Evolutionary conservation across 1,140 invertebrate species (phyloP), one percentile per base, ranked within the genome.

Genomic region (Harlomillsia oculata): DNA sequence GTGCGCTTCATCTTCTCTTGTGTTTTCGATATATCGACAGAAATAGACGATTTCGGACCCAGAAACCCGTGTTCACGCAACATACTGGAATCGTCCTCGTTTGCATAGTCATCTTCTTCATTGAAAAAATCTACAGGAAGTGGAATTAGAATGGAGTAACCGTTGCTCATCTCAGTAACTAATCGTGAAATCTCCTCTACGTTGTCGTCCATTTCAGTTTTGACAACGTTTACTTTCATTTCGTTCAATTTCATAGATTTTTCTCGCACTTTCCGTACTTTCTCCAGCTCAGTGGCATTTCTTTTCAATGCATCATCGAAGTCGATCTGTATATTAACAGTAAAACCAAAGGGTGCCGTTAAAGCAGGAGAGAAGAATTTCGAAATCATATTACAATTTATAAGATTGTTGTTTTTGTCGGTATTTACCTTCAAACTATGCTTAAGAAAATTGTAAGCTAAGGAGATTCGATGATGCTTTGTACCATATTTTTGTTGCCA

Each of bases 401-500:
- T 20, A 41, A 9, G 9, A 9, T 44, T 16, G 44, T 13, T 28
- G 14, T 29, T 29, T 29, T 1, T 2, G 3, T 6, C 8, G 14
- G 1, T 4, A 43, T n/a, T 48, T 65, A 77, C 72, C 66, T 74
- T 74, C 68, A 77, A 73, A 54, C 72, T 76, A 20, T 71, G 69
- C 59, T 72, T 72, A 0, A 80, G 66, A 62, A 72, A 79, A 20
- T 75, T 72, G 57, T 73, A 75, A 14, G 70, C 76, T 30, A 78
- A 62, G 18, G 65, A 62, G 4, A 80, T 68, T 66, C 73, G 70
- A 59, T 71, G 76, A 67, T 79, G 79, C 14, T 67, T 69, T 4
- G 64, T 50, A 16, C 74, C 73, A 72, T 70, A 81, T 32, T 72
- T 70, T 1, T 70, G 62, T 53, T 74, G 60, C 79, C 79, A 81